Base-by-base conservation (phyloP, 2,888 invertebrate genomes). In the Chirona hameri region DNA sequence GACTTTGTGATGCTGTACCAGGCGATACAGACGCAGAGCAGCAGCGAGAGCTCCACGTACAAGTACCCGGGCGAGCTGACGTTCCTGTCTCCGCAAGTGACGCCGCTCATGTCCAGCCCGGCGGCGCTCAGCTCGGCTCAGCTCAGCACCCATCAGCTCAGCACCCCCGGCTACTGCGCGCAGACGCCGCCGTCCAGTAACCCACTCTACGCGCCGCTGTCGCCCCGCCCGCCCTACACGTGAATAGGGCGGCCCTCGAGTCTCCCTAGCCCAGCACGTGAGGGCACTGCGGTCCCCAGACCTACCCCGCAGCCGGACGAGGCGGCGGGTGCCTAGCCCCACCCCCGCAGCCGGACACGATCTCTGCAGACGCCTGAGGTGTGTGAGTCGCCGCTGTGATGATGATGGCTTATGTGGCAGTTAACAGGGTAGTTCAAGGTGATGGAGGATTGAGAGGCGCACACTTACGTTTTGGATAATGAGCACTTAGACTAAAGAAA, bases 1-100 rank as follows among this genome's bases (percentile, higher is more conserved):
- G 97, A 98, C 89, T 98, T 98, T 89, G 94, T 95, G 87, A 97
- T 96, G 18, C 89, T 97, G 86, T 96, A 96, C 80, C 95, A 95
- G 84, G 96, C 96, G 85, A 94, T 95, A 21, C 79, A 80, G 60
- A 80, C 46, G 83, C 96, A 95, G 88, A 96, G 95, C 72, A 95
- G 95, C 82, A 95, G 95, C 85, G 97, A 97, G 88, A 96, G 97
- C 79, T 93, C 95, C 86, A 92, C 93, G 83, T 98, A 97, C 91
- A 97, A 97, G 89, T 97, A 98, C 90, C 97, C 97, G 90, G 97
- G 96, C 88, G 97, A 97, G 60, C 81, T 83, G 76, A 82, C 60
- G 9, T 76, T 76, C 10, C 76, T 39, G 5, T 76, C 76, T 18
- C 76, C 76, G 24, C 76, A 76, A 24, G 76, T 76, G 65, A 27